phyloP scores from a whole-genome alignment of 1,140 invertebrate genomes.

The Nixonia krombeini region DNA sequence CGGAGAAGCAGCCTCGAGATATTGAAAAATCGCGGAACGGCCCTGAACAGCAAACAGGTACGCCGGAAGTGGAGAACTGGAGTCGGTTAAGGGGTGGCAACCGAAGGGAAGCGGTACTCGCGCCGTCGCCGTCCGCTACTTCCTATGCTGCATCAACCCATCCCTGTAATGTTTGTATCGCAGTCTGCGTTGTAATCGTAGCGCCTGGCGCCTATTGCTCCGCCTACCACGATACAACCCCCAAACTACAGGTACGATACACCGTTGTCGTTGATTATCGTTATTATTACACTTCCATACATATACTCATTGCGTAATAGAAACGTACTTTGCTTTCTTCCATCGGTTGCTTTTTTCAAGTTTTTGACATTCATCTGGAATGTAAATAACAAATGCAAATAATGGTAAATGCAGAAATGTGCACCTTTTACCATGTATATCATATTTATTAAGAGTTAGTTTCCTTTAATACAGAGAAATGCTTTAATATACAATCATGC shows the following conservation, averaged over 20 bases:
- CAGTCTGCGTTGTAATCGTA: slow-evolving; percentile 52
- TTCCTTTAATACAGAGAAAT: too few relatives aligned
- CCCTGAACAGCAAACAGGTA: slow-evolving; percentile 29
- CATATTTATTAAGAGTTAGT: too few relatives aligned
- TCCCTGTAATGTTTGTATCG: slow-evolving; percentile 57
- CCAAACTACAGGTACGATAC: slow-evolving; percentile 34
- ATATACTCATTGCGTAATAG: not conserved
- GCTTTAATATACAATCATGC: too few relatives aligned
- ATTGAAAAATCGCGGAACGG: not conserved
- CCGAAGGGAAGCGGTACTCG: slow-evolving; percentile 37
- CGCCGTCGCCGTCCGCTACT: slow-evolving; percentile 56
- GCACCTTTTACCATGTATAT: too few relatives aligned
- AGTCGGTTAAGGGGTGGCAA: slow-evolving; percentile 43
- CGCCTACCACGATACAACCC: slow-evolving; percentile 57
- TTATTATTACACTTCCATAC: slow-evolving; percentile 30
- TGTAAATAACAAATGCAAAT: too few relatives aligned
- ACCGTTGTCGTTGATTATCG: slow-evolving; percentile 31
- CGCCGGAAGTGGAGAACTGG: slow-evolving; percentile 29
- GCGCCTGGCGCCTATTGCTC: slow-evolving; percentile 50
- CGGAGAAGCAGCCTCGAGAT: slow-evolving; percentile 23
- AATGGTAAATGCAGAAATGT: too few relatives aligned
- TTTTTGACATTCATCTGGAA: too few relatives aligned
- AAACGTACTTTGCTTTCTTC: too few relatives aligned
- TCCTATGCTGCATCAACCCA: slow-evolving; percentile 48
- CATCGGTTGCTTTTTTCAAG: too few relatives aligned